Conservation (phyloP, 2,888 invertebrate genomes). For the Vanessa cardui region DNA sequence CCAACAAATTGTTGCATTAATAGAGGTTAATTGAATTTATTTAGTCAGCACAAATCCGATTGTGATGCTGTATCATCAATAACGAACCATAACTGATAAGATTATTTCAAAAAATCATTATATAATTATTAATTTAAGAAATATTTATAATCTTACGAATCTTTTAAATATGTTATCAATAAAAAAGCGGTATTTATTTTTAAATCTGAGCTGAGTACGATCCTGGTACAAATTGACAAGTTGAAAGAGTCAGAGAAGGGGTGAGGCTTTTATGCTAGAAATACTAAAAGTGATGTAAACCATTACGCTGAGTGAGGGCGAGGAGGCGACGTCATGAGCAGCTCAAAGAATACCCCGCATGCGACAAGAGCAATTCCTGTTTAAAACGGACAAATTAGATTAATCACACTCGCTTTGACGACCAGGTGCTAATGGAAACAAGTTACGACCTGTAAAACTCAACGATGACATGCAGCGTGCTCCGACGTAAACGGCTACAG, state of each 20-base stretch:
- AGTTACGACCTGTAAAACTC: slow-evolving; percentile 58
- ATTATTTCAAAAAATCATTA: no score
- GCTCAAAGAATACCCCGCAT: slow-evolving; percentile 54
- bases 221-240: slow-evolving; percentile 22
- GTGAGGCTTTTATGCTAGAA: slow-evolving; percentile 39
- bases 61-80: no score
- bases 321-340: slow-evolving; percentile 47
- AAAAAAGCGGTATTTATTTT: background rate
- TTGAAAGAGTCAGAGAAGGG: slow-evolving; percentile 37
- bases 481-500: slow-evolving; percentile 23
- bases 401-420: slow-evolving; percentile 69
- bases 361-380: slow-evolving; percentile 63
- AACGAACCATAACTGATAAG: no score
- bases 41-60: no score
- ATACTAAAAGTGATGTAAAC: slow-evolving; percentile 58
- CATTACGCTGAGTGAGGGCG: slow-evolving; percentile 57
- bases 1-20: no score
- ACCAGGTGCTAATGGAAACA: slow-evolving; percentile 72
- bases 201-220: background rate
- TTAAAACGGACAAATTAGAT: slow-evolving; percentile 73
- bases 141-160: background rate
- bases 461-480: slow-evolving; percentile 49
- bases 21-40: no score
- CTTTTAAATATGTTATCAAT: background rate
- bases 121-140: background rate